These are phyloP conservation scores for Phalacrocorax carbo DNA, from an alignment of 2,113 vertebrate genomes.

Conservation along the genomic window DNA sequence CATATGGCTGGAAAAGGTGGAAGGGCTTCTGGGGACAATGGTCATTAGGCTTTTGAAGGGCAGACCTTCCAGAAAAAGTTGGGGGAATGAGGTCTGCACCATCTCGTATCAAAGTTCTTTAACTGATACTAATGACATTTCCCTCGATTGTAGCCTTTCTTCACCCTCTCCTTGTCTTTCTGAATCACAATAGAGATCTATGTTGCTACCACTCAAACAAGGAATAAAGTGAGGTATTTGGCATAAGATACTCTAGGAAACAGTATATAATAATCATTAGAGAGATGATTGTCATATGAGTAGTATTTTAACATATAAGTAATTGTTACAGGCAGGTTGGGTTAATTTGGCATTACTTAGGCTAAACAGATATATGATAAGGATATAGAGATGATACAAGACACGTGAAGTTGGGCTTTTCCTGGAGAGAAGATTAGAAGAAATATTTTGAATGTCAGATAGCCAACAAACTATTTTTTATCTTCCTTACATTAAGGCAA, in stretches of 20 bases:
- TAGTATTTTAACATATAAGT: background rate
- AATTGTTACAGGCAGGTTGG: background rate
- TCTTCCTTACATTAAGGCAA: background rate
- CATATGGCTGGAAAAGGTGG: background rate
- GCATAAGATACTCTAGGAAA: background rate
- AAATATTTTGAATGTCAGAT: background rate
- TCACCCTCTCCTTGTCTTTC: background rate
- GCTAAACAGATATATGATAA: background rate
- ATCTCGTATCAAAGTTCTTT: background rate
- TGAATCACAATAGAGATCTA: background rate
- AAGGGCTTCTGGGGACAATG: background rate
- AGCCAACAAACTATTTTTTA: background rate
- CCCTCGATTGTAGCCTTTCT: background rate
- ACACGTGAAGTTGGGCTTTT: background rate
- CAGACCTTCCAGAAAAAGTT: background rate
- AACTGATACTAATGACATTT: background rate
- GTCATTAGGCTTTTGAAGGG: background rate
- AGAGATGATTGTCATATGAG: background rate
- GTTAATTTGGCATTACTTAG: background rate
- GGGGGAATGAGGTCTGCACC: background rate
- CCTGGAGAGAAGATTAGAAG: background rate
- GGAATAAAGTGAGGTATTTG: background rate
- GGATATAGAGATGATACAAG: background rate
- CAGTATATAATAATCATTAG: background rate
- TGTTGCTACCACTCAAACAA: background rate